Base-by-base conservation (phyloP, 2,113 vertebrate genomes). In the Stegostoma tigrinum region DNA sequence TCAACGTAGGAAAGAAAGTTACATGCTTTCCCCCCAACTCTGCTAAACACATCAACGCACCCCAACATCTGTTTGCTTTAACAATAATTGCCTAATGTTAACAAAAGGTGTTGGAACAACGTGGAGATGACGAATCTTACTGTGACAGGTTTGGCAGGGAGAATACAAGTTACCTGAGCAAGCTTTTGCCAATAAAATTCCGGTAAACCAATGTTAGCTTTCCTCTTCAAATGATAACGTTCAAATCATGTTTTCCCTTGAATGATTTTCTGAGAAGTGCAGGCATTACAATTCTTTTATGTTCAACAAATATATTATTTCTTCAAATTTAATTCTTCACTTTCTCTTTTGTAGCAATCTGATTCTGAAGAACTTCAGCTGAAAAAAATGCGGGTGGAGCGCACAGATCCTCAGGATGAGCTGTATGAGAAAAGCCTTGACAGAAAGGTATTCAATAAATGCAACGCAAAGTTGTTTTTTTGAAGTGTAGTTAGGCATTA, bases 371-470 rank as follows among this genome's bases (percentile, higher is more conserved):
- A 97, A 89, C 96, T 83, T 96, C 97, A 97, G 90, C 96, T 96
- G 96, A 97, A 96, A 96, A 98, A 97, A 96, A 75, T 96, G 70
- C 96, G 96, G 0, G 96, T 96, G 66, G 97, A 97, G 96, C 96
- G 97, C 91, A 97, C 97, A 96, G 96, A 97, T 64, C 95, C 97
- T 38, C 95, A 95, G 55, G 96, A 97, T 96, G 97, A 98, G 96
- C 94, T 97, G 96, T 83, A 96, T 3, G 97, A 98, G 21, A 78
- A 80, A 24, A 96, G 97, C 55, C 96, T 96, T 24, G 96, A 89
- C 3, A 97, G 96, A 96, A 98, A 98, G 97, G 97, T 98, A 96
- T 96, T 96, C 96, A 48, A 21, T 5, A 61, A 83, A 15, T 90
- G 52, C 55, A 64, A 61, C 14, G 17, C 45, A 30, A 21, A 24